phyloP scores from a whole-genome alignment of 2,888 invertebrate species.

The Cantharis rufa region DNA sequence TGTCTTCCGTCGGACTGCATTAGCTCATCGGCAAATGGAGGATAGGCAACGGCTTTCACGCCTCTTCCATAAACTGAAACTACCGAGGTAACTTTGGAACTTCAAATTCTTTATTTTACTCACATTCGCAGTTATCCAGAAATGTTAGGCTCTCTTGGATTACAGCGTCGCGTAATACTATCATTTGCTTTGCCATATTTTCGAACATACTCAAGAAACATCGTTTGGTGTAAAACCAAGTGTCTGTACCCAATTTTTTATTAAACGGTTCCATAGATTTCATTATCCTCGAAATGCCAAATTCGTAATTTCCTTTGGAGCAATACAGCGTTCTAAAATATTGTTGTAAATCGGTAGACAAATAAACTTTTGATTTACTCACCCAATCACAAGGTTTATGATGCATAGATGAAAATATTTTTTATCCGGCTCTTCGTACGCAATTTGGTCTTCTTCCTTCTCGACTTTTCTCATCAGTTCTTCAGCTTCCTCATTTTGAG shows the following conservation, averaged over 20 bases:
- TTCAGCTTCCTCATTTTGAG: constrained; percentile 98
- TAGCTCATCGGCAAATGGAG: constrained; percentile 74
- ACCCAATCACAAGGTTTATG: constrained; percentile 97
- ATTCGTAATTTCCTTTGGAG: constrained; percentile 98
- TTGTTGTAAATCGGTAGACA: background rate
- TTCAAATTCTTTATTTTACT: constrained; percentile 31
- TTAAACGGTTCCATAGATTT: constrained; percentile 94
- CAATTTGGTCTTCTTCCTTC: constrained; percentile 92
- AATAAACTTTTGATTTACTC: constrained; percentile 31
- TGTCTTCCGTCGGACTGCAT: constrained; percentile 74
- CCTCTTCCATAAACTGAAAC: constrained; percentile 78
- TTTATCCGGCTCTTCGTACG: constrained; percentile 89
- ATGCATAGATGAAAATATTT: constrained; percentile 96
- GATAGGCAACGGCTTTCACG: constrained; percentile 81
- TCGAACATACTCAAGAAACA: constrained; percentile 93
- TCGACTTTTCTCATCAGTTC: constrained; percentile 98
- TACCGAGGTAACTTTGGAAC: background rate
- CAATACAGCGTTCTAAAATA: constrained; percentile 87
- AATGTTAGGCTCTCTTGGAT: constrained; percentile 87
- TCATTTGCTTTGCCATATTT: constrained; percentile 87
- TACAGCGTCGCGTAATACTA: constrained; percentile 84
- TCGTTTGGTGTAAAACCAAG: constrained; percentile 97
- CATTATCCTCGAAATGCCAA: constrained; percentile 95
- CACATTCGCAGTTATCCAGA: constrained; percentile 86
- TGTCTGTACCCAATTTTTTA: constrained; percentile 94